Evolutionary conservation across 2,888 invertebrate species (phyloP), one percentile per base, ranked within the genome.

Genomic region (Toxonevra muliebris): DNA sequence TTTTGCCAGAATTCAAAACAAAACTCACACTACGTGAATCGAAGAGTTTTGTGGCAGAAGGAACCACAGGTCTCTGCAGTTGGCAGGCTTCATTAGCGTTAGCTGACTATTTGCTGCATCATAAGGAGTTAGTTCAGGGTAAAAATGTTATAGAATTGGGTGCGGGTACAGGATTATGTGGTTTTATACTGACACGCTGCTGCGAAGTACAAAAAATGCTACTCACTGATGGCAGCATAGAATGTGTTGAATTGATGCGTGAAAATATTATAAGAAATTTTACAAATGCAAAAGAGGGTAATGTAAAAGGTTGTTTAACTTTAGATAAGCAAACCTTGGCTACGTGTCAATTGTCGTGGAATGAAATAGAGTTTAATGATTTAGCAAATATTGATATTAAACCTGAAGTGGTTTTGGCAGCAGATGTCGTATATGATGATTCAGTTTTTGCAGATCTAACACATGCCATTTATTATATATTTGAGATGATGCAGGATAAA

Each of bases 31-130:
- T 93, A 61, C 88, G 89, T 74, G 94, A 94, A 84, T 92, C 90
- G 68, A 88, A 87, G 66, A 90, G 88, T 79, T 88, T 93, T 79
- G 91, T 94, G 73, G 88, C 91, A 0, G 88, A 91, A 82, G 75
- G 75, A 2, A 75, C 94, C 19, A 94, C 94, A 15, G 94, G 94
- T 40, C 86, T 94, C 74, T 89, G 89, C 74, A 91, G 90, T 76
- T 94, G 93, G 93, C 91, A 93, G 90, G 94, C 92, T 48, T 90
- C 91, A 0, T 77, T 91, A 63, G 90, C 89, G 63, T 82, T 94
- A 61, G 88, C 91, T 43, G 91, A 93, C 80, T 94, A 92, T 90
- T 88, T 90, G 52, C 73, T 91, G 11, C 80, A 85, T 65, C 88
- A 93, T 77, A 82, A 84, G 75, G 74, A 86, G 10, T 57, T 84